These are phyloP conservation scores for Poecilia picta DNA, from an alignment of 2,797 vertebrate species.

Conservation along the genomic window DNA sequence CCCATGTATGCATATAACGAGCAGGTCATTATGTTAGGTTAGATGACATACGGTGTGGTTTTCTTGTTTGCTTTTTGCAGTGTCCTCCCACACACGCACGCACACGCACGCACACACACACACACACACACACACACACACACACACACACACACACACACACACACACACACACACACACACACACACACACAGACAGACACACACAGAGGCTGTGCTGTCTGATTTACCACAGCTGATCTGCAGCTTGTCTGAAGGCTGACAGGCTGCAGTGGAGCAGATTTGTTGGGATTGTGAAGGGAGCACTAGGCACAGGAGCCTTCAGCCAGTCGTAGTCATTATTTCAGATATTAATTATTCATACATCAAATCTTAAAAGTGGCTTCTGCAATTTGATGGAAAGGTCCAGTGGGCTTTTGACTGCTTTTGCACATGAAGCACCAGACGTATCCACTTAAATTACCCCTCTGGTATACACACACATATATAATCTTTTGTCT, in stretches of 20 bases:
- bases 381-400: constrained; percentile 41
- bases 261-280: constrained; percentile 20
- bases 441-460: constrained; percentile 12
- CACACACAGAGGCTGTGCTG: constrained; percentile 17
- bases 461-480: background rate
- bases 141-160: too few relatives aligned
- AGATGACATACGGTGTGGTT: constrained; percentile 8
- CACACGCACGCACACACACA: too few relatives aligned
- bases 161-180: too few relatives aligned
- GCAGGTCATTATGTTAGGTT: background rate
- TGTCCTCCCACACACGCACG: constrained; percentile 4
- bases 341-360: constrained; percentile 62
- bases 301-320: constrained; percentile 36
- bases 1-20: background rate
- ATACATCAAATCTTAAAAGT: constrained; percentile 56
- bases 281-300: constrained; percentile 43
- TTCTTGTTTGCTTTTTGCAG: constrained; percentile 9
- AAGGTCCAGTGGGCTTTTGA: constrained; percentile 36
- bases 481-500: background rate
- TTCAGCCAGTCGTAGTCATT: constrained; percentile 49
- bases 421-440: constrained; percentile 20
- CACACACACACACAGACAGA: background rate
- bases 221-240: constrained; percentile 27
- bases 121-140: too few relatives aligned
- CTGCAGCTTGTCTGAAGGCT: constrained; percentile 34